Conservation (phyloP, 2,113 vertebrate genomes). For the Percopsis transmontana region DNA sequence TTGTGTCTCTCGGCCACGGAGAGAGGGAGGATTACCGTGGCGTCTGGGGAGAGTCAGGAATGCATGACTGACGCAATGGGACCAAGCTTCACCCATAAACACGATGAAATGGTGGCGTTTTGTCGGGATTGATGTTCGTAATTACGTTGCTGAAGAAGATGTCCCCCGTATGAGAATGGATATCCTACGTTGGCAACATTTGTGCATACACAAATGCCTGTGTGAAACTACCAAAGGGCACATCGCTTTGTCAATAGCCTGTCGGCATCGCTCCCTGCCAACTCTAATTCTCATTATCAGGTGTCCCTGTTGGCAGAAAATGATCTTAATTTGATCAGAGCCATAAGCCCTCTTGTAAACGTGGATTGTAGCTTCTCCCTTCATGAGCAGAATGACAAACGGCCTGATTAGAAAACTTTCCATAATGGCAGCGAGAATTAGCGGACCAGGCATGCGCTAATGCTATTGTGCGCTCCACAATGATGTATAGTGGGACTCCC, state of each 20-base stretch:
- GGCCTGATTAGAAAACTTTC: constrained; percentile 64
- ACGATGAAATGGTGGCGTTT: constrained; percentile 28
- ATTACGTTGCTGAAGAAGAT: constrained; percentile 33
- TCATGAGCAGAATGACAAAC: constrained; percentile 66
- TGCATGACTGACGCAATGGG: constrained; percentile 52
- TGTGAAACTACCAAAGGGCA: constrained; percentile 37
- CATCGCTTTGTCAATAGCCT: constrained; percentile 58
- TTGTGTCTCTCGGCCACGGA: constrained; percentile 40
- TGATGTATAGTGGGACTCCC: constrained; percentile 70
- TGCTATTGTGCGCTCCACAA: constrained; percentile 73
- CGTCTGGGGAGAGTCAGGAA: constrained; percentile 53
- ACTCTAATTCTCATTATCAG: constrained; percentile 63
- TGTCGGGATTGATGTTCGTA: constrained; percentile 25
- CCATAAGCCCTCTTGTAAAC: constrained; percentile 52
- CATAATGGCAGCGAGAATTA: constrained; percentile 66
- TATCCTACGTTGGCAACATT: constrained; percentile 24
- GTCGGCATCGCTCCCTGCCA: constrained; percentile 24
- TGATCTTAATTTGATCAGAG: constrained; percentile 64
- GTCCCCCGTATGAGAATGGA: constrained; percentile 28
- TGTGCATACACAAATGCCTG: constrained; percentile 33
- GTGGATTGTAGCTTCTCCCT: constrained; percentile 62
- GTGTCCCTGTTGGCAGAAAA: constrained; percentile 60
- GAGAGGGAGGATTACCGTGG: constrained; percentile 46
- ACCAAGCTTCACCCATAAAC: constrained; percentile 41
- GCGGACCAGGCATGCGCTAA: constrained; percentile 68